A percentile compares a stretch with the other conserved stretches of the same genome.
These are phyloP conservation scores for Cyclina sinensis DNA, from an alignment of 1,140 invertebrate species.

Conservation along the genomic window DNA sequence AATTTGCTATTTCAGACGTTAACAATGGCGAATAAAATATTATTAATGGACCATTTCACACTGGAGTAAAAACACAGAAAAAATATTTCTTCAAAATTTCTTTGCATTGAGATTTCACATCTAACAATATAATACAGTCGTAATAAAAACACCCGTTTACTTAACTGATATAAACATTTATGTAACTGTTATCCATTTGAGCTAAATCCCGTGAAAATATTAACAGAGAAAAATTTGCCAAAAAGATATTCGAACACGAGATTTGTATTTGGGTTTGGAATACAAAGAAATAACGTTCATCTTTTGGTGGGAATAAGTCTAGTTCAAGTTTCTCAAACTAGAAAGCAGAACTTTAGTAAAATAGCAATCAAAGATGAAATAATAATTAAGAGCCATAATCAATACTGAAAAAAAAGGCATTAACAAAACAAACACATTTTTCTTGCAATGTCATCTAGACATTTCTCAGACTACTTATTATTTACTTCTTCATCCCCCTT, in stretches of 20 bases:
- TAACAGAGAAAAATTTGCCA: neutral
- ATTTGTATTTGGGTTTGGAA: neutral
- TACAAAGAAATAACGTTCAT: neutral
- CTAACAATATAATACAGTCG: too few relatives aligned
- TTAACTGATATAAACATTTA: neutral
- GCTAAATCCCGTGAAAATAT: neutral
- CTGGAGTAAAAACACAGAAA: neutral
- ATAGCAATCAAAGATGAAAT: too few relatives aligned
- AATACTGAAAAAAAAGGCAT: too few relatives aligned
- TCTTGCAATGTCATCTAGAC: too few relatives aligned
- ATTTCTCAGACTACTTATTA: too few relatives aligned
- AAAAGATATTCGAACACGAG: neutral
- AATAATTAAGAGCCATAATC: too few relatives aligned
- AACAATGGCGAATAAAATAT: neutral
- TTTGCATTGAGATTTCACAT: neutral
- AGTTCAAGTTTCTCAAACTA: neutral
- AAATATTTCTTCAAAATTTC: neutral
- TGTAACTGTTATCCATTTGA: neutral
- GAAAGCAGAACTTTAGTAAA: conserved; percentile 97
- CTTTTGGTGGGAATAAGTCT: neutral
- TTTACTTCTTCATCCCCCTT: too few relatives aligned
- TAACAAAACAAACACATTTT: too few relatives aligned
- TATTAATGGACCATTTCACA: neutral
- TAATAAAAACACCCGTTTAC: neutral
- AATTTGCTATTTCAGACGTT: neutral